A percentile compares a stretch with the other conserved stretches of the same genome.
phyloP scores from a whole-genome alignment of 1,140 invertebrate species.

The Drosophila ironensis region DNA sequence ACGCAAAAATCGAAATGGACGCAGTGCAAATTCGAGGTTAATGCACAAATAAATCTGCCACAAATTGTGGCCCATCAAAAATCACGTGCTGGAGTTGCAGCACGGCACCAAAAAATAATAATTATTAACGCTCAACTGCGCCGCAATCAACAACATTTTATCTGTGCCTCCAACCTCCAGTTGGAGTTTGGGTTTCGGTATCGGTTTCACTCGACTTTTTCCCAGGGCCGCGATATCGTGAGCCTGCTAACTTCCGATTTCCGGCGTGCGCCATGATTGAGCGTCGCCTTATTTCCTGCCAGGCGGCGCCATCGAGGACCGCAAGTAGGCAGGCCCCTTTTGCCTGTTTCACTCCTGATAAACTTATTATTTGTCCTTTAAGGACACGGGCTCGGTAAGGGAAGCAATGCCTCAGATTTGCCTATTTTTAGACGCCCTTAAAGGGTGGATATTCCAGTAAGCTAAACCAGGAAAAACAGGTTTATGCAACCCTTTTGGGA shows the following conservation, averaged over 20 bases:
- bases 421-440: slow-evolving; percentile 37
- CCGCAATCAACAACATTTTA: slow-evolving; percentile 79
- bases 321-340: slow-evolving; percentile 21
- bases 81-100: slow-evolving; percentile 17
- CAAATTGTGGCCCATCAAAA: slow-evolving; percentile 74
- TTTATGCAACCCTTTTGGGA: no score
- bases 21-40: slow-evolving; percentile 76
- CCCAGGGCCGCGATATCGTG: slow-evolving; percentile 55
- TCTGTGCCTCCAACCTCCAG: slow-evolving; percentile 50
- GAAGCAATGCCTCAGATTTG: slow-evolving; percentile 48
- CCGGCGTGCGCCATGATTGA: slow-evolving; percentile 70
- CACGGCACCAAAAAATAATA: slow-evolving; percentile 67
- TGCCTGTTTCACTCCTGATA: slow-evolving; percentile 54
- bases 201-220: slow-evolving; percentile 2
- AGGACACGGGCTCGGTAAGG: neutral
- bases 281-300: slow-evolving; percentile 71
- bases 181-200: slow-evolving; percentile 6
- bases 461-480: neutral
- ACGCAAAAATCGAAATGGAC: slow-evolving; percentile 57
- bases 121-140: slow-evolving; percentile 78
- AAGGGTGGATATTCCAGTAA: neutral
- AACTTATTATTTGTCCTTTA: slow-evolving; percentile 61
- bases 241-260: slow-evolving; percentile 79
- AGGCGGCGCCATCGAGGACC: slow-evolving; percentile 48
- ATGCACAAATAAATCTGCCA: slow-evolving; percentile 79